A percentile compares a stretch with the other conserved stretches of the same genome.
Conservation (phyloP, 1,140 invertebrate species). For the Eriosoma lanigerum region DNA sequence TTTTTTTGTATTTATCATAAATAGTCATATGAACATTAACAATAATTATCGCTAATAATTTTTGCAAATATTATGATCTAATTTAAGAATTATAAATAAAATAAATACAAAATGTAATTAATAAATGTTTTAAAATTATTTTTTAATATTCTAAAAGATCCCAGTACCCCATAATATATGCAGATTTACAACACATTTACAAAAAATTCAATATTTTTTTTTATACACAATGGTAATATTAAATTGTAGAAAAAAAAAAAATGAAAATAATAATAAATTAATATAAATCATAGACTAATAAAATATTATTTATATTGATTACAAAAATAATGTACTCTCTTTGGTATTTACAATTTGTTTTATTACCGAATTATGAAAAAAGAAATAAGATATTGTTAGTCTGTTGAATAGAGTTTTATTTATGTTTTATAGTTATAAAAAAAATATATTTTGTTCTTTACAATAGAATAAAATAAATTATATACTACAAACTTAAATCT, state of each 20-base stretch:
- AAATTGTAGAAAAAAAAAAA: conserved; percentile 47
- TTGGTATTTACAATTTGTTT: conserved; percentile 49
- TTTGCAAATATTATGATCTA: no score
- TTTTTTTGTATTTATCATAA: no score
- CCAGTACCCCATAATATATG: conserved; percentile 45
- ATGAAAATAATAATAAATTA: conserved; percentile 47
- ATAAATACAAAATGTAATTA: background rate
- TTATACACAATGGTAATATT: conserved; percentile 51
- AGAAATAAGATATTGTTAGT: conserved; percentile 38
- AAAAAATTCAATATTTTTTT: conserved; percentile 37
- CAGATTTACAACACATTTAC: conserved; percentile 52
- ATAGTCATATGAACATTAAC: no score
- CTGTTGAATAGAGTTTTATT: conserved; percentile 15
- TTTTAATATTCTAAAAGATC: conserved; percentile 42
- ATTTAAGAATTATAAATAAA: conserved; percentile 4
- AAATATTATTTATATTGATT: conserved; percentile 30
- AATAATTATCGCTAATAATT: no score
- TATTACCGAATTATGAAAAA: background rate
- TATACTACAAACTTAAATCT: conserved; percentile 15
- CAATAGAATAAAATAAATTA: conserved; percentile 2
- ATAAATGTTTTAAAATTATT: conserved; percentile 20
- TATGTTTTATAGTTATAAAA: conserved; percentile 12
- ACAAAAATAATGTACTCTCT: conserved; percentile 44
- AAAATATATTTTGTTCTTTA: conserved; percentile 14
- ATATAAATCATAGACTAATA: conserved; percentile 39